phyloP scores from a whole-genome alignment of 2,888 invertebrate species.

The Epinotia bilunana region DNA sequence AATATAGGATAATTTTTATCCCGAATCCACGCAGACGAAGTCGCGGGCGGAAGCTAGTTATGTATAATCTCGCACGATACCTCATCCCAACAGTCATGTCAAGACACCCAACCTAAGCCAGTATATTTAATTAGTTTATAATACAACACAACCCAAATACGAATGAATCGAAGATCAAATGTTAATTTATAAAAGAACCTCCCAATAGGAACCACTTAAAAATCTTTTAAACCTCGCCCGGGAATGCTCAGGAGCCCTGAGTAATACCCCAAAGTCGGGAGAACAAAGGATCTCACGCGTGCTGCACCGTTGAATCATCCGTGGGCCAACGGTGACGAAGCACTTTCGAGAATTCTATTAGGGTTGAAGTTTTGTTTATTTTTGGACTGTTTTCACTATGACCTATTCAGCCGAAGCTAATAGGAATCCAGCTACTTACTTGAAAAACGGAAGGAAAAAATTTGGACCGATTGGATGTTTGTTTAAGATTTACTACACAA shows the following conservation, averaged over 20 bases:
- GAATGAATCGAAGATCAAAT: background rate
- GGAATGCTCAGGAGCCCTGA: constrained; percentile 63
- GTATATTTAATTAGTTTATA: too few species aligned
- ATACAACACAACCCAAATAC: background rate
- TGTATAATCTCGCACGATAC: background rate
- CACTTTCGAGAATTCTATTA: constrained; percentile 12
- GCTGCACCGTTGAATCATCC: constrained; percentile 55
- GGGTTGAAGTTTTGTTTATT: constrained; percentile 26
- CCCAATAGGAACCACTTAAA: constrained; percentile 18
- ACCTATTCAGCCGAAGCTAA: background rate
- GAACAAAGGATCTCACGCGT: constrained; percentile 55
- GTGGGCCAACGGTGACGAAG: constrained; percentile 16
- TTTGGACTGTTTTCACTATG: constrained; percentile 8
- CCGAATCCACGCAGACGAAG: too few species aligned
- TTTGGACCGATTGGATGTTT: background rate
- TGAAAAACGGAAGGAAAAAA: constrained; percentile 3
- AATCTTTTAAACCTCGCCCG: constrained; percentile 13
- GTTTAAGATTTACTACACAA: background rate
- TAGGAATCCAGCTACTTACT: background rate
- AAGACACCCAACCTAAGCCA: background rate
- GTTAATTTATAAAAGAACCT: constrained; percentile 12
- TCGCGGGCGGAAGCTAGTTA: too few species aligned
- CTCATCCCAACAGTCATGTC: background rate
- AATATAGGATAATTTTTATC: too few species aligned
- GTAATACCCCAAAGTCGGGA: constrained; percentile 51